These are phyloP conservation scores for Eubasilissa regina DNA, from an alignment of 1,140 invertebrate species.

Conservation along the genomic window DNA sequence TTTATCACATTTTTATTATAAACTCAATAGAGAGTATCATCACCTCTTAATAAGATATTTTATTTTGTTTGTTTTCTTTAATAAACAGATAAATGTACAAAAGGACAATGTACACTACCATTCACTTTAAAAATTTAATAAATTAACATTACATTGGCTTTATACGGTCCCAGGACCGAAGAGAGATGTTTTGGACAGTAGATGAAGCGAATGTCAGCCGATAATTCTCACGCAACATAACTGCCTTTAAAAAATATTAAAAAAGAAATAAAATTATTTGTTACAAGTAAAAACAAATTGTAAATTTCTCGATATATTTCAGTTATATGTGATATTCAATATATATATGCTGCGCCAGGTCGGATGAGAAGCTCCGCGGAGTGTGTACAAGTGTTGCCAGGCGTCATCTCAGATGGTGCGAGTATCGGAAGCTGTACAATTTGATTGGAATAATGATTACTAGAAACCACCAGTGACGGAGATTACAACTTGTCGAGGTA, in stretches of 20 bases:
- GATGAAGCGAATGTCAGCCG: conserved; percentile 27
- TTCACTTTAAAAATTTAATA: conserved; percentile 55
- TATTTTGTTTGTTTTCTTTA: conserved; percentile 52
- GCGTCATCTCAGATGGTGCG: conserved; percentile 3
- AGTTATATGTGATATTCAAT: conserved; percentile 2
- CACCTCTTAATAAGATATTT: conserved; percentile 34
- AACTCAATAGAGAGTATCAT: conserved; percentile 60
- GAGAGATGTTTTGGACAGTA: conserved; percentile 14
- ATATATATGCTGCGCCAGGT: conserved; percentile 7
- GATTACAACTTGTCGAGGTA: conserved; percentile 97
- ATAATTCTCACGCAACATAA: conserved; percentile 38
- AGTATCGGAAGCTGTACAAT: conserved; percentile 40
- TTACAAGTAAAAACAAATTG: conserved; percentile 56
- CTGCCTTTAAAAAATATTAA: conserved; percentile 45
- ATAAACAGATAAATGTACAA: conserved; percentile 57
- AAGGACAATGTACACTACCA: conserved; percentile 57
- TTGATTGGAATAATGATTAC: conserved; percentile 55
- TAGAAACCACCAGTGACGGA: conserved; percentile 59
- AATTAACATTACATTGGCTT: conserved; percentile 56
- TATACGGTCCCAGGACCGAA: conserved; percentile 6
- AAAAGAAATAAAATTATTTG: conserved; percentile 48
- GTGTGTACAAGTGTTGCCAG: conserved; percentile 31
- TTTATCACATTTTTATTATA: conserved; percentile 40
- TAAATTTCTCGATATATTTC: conserved; percentile 52
- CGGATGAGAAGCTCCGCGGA: conserved; percentile 8